phyloP scores from a whole-genome alignment of 1,140 invertebrate species.

The Apis cerana region DNA sequence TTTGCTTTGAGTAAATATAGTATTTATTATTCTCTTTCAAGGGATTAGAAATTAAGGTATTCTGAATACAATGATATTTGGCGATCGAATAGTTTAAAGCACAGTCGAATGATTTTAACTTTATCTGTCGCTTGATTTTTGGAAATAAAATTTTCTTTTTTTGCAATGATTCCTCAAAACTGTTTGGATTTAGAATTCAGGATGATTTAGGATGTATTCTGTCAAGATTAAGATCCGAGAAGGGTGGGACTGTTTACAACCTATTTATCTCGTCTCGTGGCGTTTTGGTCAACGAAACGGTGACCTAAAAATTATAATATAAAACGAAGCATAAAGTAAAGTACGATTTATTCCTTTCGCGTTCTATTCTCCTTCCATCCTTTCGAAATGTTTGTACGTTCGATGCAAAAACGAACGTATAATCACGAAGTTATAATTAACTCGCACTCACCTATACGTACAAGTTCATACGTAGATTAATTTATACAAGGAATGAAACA shows the following conservation, averaged over 20 bases:
- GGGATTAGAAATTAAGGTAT: background rate
- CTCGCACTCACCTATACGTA: too few relatives aligned
- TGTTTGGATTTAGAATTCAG: background rate
- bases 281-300: background rate
- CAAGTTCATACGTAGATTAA: background rate
- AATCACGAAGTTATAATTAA: background rate
- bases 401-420: background rate
- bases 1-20: background rate
- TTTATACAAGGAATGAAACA: background rate
- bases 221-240: background rate
- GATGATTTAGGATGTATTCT: background rate
- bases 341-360: background rate
- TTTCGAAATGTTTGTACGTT: too few relatives aligned
- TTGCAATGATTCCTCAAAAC: background rate
- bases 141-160: background rate
- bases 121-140: background rate
- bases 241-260: background rate
- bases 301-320: too few relatives aligned
- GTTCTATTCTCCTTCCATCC: too few relatives aligned
- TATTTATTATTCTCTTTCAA: background rate
- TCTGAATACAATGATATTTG: too few relatives aligned
- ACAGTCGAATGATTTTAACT: too few relatives aligned
- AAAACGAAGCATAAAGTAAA: too few relatives aligned
- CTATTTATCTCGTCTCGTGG: background rate
- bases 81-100: too few relatives aligned